phyloP scores from a whole-genome alignment of 2,888 invertebrate genomes.

The Euzophera pinguis region DNA sequence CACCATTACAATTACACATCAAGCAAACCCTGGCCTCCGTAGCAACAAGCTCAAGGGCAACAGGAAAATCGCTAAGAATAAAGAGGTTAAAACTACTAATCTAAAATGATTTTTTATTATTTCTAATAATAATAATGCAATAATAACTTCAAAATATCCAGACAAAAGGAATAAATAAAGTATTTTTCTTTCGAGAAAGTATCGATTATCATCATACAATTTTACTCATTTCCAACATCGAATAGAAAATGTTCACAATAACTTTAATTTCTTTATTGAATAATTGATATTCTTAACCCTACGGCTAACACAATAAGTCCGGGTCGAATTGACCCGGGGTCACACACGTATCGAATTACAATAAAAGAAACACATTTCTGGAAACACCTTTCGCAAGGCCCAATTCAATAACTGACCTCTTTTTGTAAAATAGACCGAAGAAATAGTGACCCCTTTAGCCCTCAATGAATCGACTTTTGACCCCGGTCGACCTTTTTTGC shows the following conservation, averaged over 20 bases:
- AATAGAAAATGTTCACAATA: background rate
- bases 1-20: no score
- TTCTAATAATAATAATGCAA: no score
- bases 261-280: slow-evolving; percentile 14
- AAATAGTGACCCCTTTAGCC: slow-evolving; percentile 39
- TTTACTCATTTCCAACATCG: background rate
- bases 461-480: slow-evolving; percentile 52
- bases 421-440: slow-evolving; percentile 35
- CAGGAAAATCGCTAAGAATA: no score
- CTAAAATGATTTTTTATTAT: no score
- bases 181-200: background rate
- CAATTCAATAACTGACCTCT: slow-evolving; percentile 54
- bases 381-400: slow-evolving; percentile 47
- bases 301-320: slow-evolving; percentile 18
- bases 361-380: slow-evolving; percentile 52
- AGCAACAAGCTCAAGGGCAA: no score
- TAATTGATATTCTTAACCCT: slow-evolving; percentile 21
- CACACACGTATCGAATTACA: slow-evolving; percentile 65
- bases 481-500: slow-evolving; percentile 38
- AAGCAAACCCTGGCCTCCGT: no score
- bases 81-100: no score
- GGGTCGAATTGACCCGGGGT: slow-evolving; percentile 55
- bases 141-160: no score
- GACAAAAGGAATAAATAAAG: no score
- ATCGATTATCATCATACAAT: background rate